Conservation (phyloP, 2,113 vertebrate genomes). For the Sturnira hondurensis region DNA sequence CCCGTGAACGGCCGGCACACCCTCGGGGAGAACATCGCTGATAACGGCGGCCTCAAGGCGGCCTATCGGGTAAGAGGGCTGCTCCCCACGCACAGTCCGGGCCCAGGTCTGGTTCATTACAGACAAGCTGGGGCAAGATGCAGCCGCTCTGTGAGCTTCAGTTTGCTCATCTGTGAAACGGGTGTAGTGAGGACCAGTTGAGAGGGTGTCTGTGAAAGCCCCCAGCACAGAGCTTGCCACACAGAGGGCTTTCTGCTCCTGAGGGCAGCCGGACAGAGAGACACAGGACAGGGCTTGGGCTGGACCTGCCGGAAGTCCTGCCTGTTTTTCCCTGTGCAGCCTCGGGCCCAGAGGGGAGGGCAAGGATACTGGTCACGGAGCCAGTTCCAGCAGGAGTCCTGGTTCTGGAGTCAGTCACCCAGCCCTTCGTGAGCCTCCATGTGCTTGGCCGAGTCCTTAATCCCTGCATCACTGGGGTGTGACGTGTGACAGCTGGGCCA, state of each 20-base stretch:
- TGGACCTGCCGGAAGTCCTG: not conserved
- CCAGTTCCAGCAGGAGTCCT: not conserved
- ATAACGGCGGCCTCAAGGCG: slow-evolving; percentile 96
- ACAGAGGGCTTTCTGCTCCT: not conserved
- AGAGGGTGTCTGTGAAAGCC: not conserved
- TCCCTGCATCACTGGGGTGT: too few relatives aligned
- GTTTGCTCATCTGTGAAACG: not conserved
- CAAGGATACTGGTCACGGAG: not conserved
- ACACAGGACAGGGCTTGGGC: not conserved
- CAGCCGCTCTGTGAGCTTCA: rapidly evolving
- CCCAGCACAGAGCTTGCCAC: rapidly evolving
- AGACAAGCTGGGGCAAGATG: rapidly evolving
- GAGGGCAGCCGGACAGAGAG: not conserved
- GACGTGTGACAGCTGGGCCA: rapidly evolving
- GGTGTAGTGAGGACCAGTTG: rapidly evolving
- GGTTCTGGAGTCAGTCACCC: not conserved
- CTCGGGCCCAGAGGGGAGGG: not conserved
- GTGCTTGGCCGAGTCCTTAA: not conserved
- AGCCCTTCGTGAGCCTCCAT: not conserved
- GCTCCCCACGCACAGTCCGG: rapidly evolving
- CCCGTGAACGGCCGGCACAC: slow-evolving; percentile 93
- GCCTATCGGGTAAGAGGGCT: slow-evolving; percentile 89
- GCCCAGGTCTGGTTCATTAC: rapidly evolving
- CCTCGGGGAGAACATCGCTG: slow-evolving; percentile 96
- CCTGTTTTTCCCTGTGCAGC: not conserved